A percentile compares a stretch with the other conserved stretches of the same genome.
Conservation (phyloP, 2,113 vertebrate species). For the Bufo gargarizans region DNA sequence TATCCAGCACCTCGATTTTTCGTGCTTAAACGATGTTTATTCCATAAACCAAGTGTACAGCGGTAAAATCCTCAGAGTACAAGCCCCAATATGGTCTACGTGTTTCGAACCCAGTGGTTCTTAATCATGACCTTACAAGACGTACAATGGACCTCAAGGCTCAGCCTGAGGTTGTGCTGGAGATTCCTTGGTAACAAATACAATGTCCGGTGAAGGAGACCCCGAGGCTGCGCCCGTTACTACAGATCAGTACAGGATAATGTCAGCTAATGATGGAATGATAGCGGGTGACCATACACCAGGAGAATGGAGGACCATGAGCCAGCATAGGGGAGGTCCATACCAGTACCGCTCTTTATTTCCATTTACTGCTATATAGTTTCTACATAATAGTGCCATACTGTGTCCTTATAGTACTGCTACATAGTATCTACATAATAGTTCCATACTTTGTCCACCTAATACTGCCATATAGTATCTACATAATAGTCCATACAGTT, state of each 20-base stretch:
- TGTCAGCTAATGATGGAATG: neutral
- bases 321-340: too few relatives aligned
- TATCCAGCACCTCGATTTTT: too few relatives aligned
- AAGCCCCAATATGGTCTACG: too few relatives aligned
- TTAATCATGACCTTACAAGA: too few relatives aligned
- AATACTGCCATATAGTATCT: neutral
- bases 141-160: neutral
- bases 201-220: neutral
- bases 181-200: neutral
- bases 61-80: too few relatives aligned
- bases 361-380: too few relatives aligned
- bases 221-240: neutral
- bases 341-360: too few relatives aligned
- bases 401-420: neutral
- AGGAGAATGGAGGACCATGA: neutral
- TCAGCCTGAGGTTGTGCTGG: neutral
- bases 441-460: too few relatives aligned
- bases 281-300: neutral
- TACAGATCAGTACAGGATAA: neutral
- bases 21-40: too few relatives aligned
- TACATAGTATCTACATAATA: neutral
- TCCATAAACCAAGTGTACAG: too few relatives aligned
- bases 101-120: too few relatives aligned
- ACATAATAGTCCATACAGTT: neutral
- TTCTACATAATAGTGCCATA: too few relatives aligned